Evolutionary conservation across 2,113 vertebrate genomes (phyloP), one percentile per base, ranked within the genome.

Genomic region (Ondatra zibethicus): DNA sequence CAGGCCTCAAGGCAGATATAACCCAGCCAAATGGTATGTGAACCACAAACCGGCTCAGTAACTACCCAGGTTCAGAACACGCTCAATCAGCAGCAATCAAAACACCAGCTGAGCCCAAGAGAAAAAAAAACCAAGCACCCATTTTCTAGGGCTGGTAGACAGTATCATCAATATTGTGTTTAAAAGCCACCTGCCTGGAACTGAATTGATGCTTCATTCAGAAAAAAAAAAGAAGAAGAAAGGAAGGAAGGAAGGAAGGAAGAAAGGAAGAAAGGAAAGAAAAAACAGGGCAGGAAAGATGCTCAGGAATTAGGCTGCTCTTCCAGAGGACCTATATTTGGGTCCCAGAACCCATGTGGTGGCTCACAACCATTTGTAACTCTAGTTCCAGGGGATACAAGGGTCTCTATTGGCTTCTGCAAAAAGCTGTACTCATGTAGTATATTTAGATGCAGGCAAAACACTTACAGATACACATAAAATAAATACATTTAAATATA

Each of bases 111-210:
- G 58, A 89, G 47, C 92, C 76, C 63, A 55, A 77, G n/a, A 55
- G 25, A 55, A 84, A 88, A 1, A 13, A 75, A 88, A 88, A 1
- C 5, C 31, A 29, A 61, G n/a, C 47, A n/a, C 80, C 47, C 6
- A 2, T 45, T 97, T 95, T 77, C 87, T 80, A 87, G 72, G 66
- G 25, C 87, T 93, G 16, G 61, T 63, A 80, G 66, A 91, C 33
- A 27, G 27, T 10, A 42, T 86, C 66, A 78, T 58, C 77, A 82
- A 66, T 25, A n/a, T 50, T 36, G 29, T 89, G 76, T 96, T 86
- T 93, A 76, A 85, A n/a, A 5, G 29, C 9, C 23, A 77, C 72
- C 70, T 96, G 39, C 72, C 65, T 82, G 78, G 39, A 21, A 81
- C 17, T 58, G 21, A 80, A 61, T 12, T 68, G 63, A 16, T 84